Evolutionary conservation across 2,113 vertebrate species (phyloP), one percentile per base, ranked within the genome.

Genomic region (Hippocampus mohnikei): DNA sequence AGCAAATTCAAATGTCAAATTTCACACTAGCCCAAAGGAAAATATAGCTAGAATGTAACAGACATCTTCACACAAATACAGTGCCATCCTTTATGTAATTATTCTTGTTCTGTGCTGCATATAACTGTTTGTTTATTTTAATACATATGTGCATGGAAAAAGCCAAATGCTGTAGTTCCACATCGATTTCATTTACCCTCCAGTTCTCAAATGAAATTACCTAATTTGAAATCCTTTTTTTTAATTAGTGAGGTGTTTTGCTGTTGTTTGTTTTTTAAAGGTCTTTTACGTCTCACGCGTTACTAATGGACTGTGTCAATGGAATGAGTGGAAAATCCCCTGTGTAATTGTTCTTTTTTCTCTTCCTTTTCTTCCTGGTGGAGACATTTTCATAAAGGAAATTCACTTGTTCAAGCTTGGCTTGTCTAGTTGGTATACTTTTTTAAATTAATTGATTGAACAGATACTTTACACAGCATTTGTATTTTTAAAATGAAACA

Each of bases 391-490:
- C 15, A 64, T 1, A 68, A 55, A 58, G 71, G 61, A 50, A 70
- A 75, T 73, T 8, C 20, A 65, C 27, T 27, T 46, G 3, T 53
- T 42, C 25, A 69, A 53, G 56, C 68, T 23, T 20, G 10, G 56
- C 56, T 72, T 58, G 79, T 67, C 59, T 66, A 58, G 20, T 25
- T 21, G 29, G 46, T 77, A 55, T 68, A 58, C 62, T 73, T 69
- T 75, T 55, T 7, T 71, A 23, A 65, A 65, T 75, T 65, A 46
- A 25, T 83, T 53, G 56, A 75, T 79, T 55, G 71, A 81, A 76
- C 76, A 21, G 53, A 11, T 69, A 58, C 75, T 69, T 83, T 55
- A 63, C 70, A 62, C 70, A 27, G 71, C 18, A 15, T 18, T 9
- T 59, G 12, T 11, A 59, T 72, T 80, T 81, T 75, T 71, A 23